These are phyloP conservation scores for Micrasema longulum DNA, from an alignment of 1,140 invertebrate genomes.

Conservation along the genomic window DNA sequence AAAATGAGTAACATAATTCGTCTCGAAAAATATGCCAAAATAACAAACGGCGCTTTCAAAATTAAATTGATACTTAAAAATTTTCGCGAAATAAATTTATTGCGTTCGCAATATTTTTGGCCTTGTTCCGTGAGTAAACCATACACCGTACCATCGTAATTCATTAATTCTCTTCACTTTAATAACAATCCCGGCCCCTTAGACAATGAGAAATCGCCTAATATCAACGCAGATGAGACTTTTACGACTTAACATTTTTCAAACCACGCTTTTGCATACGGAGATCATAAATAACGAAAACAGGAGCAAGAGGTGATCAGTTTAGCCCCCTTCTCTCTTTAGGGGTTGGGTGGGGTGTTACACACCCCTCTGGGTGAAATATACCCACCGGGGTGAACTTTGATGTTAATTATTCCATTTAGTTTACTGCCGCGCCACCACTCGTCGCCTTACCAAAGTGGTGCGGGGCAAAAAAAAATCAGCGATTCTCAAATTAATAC, in stretches of 20 bases:
- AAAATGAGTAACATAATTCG: not conserved
- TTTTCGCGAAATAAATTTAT: constrained; percentile 21
- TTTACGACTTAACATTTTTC: constrained; percentile 53
- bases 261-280: constrained; percentile 53
- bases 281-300: constrained; percentile 51
- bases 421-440: constrained; percentile 37
- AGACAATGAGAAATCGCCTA: constrained; percentile 53
- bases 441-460: constrained; percentile 40
- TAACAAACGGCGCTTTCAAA: constrained; percentile 19
- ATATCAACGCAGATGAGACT: constrained; percentile 54
- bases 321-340: constrained; percentile 9
- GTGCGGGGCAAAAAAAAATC: constrained; percentile 24
- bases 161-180: constrained; percentile 49
- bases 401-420: constrained; percentile 54
- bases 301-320: constrained; percentile 41
- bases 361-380: constrained; percentile 10
- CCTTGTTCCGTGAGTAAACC: not conserved
- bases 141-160: constrained; percentile 17
- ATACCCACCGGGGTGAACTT: constrained; percentile 45
- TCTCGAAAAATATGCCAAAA: constrained; percentile 3
- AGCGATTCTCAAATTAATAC: constrained; percentile 18
- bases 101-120: constrained; percentile 34
- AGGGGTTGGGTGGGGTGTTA: not conserved
- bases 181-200: constrained; percentile 49
- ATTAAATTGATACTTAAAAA: constrained; percentile 31